Percentiles rank a stretch among this genome's conserved stretches.
phyloP scores from a whole-genome alignment of 2,113 vertebrate genomes.

The Marmota flaviventris region DNA sequence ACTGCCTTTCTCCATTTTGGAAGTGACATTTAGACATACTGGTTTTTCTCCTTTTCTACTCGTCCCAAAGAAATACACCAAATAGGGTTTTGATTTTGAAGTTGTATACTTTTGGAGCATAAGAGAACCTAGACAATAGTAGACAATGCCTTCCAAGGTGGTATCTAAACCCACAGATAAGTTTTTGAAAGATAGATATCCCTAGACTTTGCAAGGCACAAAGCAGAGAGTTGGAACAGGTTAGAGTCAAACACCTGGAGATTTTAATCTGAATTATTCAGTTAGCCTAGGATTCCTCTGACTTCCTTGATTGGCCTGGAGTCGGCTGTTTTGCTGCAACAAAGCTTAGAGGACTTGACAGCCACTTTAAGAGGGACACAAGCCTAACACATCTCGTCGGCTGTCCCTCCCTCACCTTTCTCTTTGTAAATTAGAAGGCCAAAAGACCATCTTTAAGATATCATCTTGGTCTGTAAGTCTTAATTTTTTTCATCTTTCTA shows the following conservation, averaged over 20 bases:
- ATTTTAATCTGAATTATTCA: background rate
- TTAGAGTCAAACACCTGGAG: background rate
- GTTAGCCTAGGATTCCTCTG: no score
- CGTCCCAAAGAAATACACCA: background rate
- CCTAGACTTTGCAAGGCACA: background rate
- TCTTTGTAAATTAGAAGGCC: background rate
- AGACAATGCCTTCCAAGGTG: background rate
- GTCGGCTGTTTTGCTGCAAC: background rate
- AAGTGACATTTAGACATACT: background rate
- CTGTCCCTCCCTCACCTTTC: background rate
- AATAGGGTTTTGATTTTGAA: background rate
- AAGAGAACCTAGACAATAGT: background rate
- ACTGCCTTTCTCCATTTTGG: background rate
- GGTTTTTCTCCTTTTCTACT: background rate
- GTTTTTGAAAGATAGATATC: background rate
- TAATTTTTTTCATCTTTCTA: background rate
- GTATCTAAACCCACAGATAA: background rate
- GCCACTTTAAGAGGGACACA: fast-evolving
- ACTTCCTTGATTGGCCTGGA: background rate
- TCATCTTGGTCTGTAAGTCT: background rate
- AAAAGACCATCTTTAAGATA: background rate
- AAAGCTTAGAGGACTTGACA: background rate
- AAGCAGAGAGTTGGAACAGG: background rate
- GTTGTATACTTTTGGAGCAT: background rate
- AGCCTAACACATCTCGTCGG: background rate